These are phyloP conservation scores for Aricia artaxerxes DNA, from an alignment of 2,888 invertebrate species.

Conservation along the genomic window DNA sequence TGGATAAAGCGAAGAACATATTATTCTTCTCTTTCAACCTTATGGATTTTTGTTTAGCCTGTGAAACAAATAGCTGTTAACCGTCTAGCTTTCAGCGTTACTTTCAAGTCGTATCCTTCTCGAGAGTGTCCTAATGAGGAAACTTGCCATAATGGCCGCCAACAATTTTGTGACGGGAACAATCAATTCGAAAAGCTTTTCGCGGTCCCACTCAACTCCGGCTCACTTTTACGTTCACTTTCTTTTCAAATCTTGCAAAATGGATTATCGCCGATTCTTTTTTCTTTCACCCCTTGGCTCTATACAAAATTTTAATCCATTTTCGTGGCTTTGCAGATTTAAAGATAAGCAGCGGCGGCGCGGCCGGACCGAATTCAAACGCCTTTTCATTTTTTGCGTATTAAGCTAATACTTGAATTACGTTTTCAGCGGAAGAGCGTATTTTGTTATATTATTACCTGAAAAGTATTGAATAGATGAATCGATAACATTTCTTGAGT, in stretches of 20 bases:
- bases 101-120: background rate
- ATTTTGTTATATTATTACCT: background rate
- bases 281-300: constrained; percentile 30
- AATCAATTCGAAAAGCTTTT: constrained; percentile 74
- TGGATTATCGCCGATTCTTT: constrained; percentile 37
- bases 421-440: background rate
- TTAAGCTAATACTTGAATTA: background rate
- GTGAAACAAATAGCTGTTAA: background rate
- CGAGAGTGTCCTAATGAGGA: constrained; percentile 62
- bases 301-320: constrained; percentile 33
- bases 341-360: background rate
- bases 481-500: background rate
- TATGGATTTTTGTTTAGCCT: background rate
- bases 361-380: background rate
- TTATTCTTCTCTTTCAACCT: background rate
- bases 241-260: constrained; percentile 52
- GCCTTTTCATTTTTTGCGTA: background rate
- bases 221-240: constrained; percentile 57
- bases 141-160: constrained; percentile 74
- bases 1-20: background rate
- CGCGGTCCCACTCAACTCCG: constrained; percentile 53
- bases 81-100: background rate
- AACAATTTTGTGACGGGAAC: constrained; percentile 72
- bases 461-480: background rate
- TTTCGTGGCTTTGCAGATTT: constrained; percentile 26